phyloP scores from a whole-genome alignment of 1,140 invertebrate genomes.

The Ceratosolen fusciceps region DNA sequence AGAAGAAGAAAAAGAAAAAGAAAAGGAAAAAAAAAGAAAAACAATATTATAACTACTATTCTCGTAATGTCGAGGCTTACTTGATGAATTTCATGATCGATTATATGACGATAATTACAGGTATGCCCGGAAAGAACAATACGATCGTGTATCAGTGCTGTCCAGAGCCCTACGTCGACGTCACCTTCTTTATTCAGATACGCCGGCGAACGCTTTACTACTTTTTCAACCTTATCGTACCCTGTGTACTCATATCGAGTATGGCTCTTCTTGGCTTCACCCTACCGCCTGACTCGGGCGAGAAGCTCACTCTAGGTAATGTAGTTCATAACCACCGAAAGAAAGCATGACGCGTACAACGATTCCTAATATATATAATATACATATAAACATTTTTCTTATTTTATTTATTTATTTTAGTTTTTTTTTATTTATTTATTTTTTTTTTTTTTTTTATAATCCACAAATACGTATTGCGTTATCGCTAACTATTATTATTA shows the following conservation, averaged over 20 bases:
- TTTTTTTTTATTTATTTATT: no score
- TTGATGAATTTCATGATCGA: not conserved
- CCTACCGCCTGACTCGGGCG: slow-evolving; percentile 97
- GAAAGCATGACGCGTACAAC: no score
- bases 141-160: slow-evolving; percentile 86
- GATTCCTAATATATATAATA: no score
- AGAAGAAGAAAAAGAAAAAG: no score
- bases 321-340: slow-evolving; percentile 49
- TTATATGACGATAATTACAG: slow-evolving; percentile 69
- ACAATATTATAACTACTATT: no score
- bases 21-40: no score
- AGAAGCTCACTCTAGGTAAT: slow-evolving; percentile 97
- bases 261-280: slow-evolving; percentile 98
- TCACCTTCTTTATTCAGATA: slow-evolving; percentile 98
- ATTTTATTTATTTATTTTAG: no score
- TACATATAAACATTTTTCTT: no score
- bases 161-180: slow-evolving; percentile 95
- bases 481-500: no score
- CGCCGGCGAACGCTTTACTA: slow-evolving; percentile 97
- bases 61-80: no score
- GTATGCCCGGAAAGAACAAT: slow-evolving; percentile 89
- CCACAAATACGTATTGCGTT: no score
- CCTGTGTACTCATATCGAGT: slow-evolving; percentile 97
- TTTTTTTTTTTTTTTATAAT: no score
- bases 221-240: slow-evolving; percentile 99